These are phyloP conservation scores for Camelus bactrianus DNA, from an alignment of 2,113 vertebrate species.

Conservation along the genomic window DNA sequence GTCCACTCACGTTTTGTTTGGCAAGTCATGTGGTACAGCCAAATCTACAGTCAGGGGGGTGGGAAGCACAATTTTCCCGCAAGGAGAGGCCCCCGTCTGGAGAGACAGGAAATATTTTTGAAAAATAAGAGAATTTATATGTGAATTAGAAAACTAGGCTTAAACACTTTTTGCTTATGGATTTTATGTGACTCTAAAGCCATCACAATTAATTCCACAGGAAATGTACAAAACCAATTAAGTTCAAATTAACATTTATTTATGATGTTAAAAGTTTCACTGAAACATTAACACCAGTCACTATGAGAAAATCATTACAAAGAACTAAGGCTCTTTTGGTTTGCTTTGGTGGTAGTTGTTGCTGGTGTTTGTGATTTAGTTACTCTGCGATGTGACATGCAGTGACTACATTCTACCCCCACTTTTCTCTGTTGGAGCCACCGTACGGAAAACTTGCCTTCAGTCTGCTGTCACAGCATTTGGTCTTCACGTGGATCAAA, in stretches of 20 bases:
- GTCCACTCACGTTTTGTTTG: background rate
- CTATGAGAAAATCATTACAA: background rate
- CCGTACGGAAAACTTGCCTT: background rate
- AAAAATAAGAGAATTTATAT: conserved; percentile 33
- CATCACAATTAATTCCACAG: background rate
- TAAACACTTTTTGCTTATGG: conserved; percentile 7
- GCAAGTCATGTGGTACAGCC: background rate
- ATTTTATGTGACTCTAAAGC: background rate
- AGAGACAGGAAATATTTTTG: background rate
- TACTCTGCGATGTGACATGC: background rate
- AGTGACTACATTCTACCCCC: background rate
- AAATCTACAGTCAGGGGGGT: background rate
- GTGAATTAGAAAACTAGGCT: background rate
- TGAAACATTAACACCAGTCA: background rate
- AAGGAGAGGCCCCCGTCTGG: background rate
- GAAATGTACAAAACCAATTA: conserved; percentile 1
- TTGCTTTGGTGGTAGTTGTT: background rate
- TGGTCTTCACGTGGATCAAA: background rate
- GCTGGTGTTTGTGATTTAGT: background rate
- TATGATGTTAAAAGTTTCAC: background rate
- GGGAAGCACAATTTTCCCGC: conserved; percentile 10
- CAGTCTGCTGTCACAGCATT: background rate
- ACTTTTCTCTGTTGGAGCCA: background rate
- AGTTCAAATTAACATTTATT: background rate
- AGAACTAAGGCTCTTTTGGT: background rate